phyloP scores from a whole-genome alignment of 2,797 vertebrate genomes.

The Pelodytes ibericus region DNA sequence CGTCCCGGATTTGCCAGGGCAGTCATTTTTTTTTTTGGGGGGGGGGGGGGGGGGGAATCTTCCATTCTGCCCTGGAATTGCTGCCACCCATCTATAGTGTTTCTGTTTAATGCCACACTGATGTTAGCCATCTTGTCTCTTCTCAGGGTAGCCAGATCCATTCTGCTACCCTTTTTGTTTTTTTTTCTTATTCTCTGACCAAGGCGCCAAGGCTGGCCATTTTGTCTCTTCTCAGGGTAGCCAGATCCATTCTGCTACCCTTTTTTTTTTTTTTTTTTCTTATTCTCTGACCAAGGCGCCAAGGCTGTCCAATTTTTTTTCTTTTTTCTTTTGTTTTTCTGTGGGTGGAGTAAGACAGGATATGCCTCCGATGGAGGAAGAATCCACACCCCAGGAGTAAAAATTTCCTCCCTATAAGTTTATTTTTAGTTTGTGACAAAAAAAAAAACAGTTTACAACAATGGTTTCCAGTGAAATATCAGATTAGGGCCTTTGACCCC shows the following conservation, averaged over 20 bases:
- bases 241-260: too few relatives aligned
- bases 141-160: background rate
- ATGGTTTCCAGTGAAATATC: conserved; percentile 1
- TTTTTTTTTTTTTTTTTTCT: background rate
- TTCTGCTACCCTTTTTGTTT: too few relatives aligned
- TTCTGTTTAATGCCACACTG: too few relatives aligned
- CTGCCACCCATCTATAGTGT: too few relatives aligned
- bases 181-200: conserved; percentile 12
- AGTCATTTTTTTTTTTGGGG: too few relatives aligned
- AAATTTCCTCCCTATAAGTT: conserved; percentile 36
- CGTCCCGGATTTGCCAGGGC: too few relatives aligned
- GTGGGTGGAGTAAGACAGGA: conserved; percentile 47
- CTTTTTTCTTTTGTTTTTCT: too few relatives aligned
- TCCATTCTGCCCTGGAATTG: too few relatives aligned
- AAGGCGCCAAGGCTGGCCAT: background rate
- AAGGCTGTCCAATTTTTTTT: conserved; percentile 5
- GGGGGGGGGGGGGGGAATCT: too few relatives aligned
- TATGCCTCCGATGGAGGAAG: conserved; percentile 36
- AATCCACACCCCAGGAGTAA: conserved; percentile 45
- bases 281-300: conserved; percentile 16
- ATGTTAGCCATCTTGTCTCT: background rate
- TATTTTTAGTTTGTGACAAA: conserved; percentile 40
- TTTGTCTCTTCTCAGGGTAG: background rate
- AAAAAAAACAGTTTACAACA: conserved; percentile 19
- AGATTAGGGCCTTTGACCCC: conserved; percentile 4